phyloP scores from a whole-genome alignment of 2,797 vertebrate genomes.

The Hipposideros larvatus region DNA sequence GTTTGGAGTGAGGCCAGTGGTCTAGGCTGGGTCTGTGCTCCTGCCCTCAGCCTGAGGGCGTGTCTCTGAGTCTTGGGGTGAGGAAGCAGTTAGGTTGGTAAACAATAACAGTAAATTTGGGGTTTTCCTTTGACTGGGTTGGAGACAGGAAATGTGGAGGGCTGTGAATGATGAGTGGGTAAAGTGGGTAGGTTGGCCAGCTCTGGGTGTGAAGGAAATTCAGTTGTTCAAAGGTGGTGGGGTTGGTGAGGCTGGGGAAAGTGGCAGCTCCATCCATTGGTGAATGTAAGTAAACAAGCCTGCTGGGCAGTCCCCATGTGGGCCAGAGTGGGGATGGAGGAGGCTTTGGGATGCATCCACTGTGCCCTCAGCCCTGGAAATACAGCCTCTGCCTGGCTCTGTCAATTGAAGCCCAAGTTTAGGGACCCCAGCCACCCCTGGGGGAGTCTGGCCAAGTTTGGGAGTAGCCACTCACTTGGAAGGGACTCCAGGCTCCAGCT shows the following conservation, averaged over 20 bases:
- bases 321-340: not conserved
- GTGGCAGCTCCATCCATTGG: not conserved
- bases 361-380: not conserved
- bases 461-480: not conserved
- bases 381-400: not conserved
- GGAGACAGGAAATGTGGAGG: constrained; percentile 65
- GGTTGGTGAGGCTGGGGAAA: constrained; percentile 51
- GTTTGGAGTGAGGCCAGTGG: accelerated
- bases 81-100: constrained; percentile 22
- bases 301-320: too few relatives aligned
- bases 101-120: constrained; percentile 73
- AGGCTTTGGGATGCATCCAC: not conserved
- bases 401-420: not conserved
- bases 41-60: not conserved
- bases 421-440: not conserved
- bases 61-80: not conserved
- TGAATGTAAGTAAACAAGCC: constrained; percentile 50
- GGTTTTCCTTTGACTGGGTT: constrained; percentile 67
- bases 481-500: not conserved
- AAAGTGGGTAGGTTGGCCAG: not conserved
- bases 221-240: not conserved
- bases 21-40: not conserved
- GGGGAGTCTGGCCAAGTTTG: not conserved
- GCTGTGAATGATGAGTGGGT: not conserved
- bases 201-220: constrained; percentile 62